phyloP scores from a whole-genome alignment of 2,888 invertebrate species.

The Lobophora halterata region DNA sequence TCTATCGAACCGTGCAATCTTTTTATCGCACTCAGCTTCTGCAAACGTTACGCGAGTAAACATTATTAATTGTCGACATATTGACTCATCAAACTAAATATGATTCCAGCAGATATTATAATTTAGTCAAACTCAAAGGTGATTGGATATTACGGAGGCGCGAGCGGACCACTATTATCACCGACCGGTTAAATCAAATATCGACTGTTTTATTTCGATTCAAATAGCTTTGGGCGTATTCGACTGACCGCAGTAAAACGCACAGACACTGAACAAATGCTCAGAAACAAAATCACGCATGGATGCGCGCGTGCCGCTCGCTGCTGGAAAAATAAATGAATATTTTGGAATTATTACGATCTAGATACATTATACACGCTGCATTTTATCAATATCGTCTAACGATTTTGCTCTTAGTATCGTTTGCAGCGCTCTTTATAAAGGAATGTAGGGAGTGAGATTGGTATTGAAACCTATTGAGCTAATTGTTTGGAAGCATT shows the following conservation, averaged over 20 bases:
- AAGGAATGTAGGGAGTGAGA: no score
- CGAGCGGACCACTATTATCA: conserved; percentile 21
- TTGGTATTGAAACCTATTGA: no score
- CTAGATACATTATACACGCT: conserved; percentile 46
- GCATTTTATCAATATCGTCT: conserved; percentile 27
- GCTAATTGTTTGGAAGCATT: conserved; percentile 11
- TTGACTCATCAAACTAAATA: conserved; percentile 30
- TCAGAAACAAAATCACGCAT: conserved; percentile 75
- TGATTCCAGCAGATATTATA: conserved; percentile 20
- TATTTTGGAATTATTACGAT: conserved; percentile 69
- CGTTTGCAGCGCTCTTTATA: no score
- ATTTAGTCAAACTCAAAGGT: conserved; percentile 22
- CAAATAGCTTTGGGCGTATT: conserved; percentile 63
- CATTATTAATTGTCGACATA: conserved; percentile 31
- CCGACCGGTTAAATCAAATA: conserved; percentile 46
- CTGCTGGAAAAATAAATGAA: conserved; percentile 69
- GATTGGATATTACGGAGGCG: conserved; percentile 28
- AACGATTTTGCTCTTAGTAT: conserved; percentile 18
- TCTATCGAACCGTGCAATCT: conserved; percentile 74
- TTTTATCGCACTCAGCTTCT: conserved; percentile 58
- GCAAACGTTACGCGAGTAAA: conserved; percentile 44
- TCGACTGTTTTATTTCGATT: conserved; percentile 59
- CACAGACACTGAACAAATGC: conserved; percentile 70
- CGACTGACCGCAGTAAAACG: conserved; percentile 63
- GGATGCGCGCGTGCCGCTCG: conserved; percentile 60